Conservation (phyloP, 2,888 invertebrate genomes). For the Mythimna lalbum region DNA sequence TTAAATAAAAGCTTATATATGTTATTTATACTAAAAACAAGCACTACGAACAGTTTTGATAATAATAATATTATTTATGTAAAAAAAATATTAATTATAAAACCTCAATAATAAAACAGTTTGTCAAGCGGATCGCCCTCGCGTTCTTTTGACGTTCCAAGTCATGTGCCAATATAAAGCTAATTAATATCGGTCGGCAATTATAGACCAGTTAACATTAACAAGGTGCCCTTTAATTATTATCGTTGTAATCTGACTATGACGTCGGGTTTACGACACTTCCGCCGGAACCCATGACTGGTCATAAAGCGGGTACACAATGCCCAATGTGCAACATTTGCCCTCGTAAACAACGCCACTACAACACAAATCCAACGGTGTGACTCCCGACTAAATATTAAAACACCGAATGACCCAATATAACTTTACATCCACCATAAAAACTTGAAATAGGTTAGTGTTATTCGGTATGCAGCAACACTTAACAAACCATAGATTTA, state of each 20-base stretch:
- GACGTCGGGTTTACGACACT: constrained; percentile 84
- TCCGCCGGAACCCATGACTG: constrained; percentile 83
- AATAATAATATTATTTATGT: background rate
- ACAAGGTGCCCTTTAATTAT: constrained; percentile 87
- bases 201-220: constrained; percentile 87
- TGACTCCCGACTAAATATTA: constrained; percentile 75
- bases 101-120: constrained; percentile 17
- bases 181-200: constrained; percentile 82
- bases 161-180: constrained; percentile 71
- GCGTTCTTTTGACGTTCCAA: constrained; percentile 43
- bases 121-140: constrained; percentile 38
- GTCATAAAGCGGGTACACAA: constrained; percentile 81
- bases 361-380: constrained; percentile 77
- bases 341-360: constrained; percentile 80
- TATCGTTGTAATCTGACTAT: constrained; percentile 86
- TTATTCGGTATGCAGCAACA: constrained; percentile 64
- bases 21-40: background rate
- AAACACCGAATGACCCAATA: constrained; percentile 76
- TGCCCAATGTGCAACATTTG: constrained; percentile 76
- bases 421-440: constrained; percentile 77
- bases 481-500: constrained; percentile 68
- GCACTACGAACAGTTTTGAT: background rate
- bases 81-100: background rate
- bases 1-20: background rate
- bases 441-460: constrained; percentile 71